Evolutionary conservation across 30 jellyfish, hydroid and myxozoan species (phyloP), one percentile per base, ranked within the genome.

Genomic region (Mastigias papua): DNA sequence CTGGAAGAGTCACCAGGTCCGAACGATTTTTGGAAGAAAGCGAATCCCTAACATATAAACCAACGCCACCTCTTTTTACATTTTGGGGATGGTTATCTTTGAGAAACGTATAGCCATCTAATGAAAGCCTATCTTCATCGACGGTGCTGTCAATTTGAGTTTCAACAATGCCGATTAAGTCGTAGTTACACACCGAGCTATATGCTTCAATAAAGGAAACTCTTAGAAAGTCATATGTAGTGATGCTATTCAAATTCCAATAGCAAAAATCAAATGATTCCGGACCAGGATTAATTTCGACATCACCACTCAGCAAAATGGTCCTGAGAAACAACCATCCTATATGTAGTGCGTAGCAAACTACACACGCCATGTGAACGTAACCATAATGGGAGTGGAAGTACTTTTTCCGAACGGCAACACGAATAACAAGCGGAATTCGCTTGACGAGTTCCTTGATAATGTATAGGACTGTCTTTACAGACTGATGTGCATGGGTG

Each of bases 181-280:
- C 80, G 54, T 50, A 77, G 3, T 62, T 50, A 54, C 17, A 54
- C 17, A 77, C 77, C 3, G 89, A 77, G 79, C 54, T 77, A 54
- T 77, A 54, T 2, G 89, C 89, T 31, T 51, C 80, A 5, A 54
- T 50, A 77, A 77, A 80, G 54, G 82, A 28, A 8, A 16, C 69
- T 16, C 50, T 32, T 80, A 84, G 54, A 61, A 84, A 84, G 93
- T 73, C 93, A 84, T 84, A 58, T 67, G 87, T 76, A 49, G 93
- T 28, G 70, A 71, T 71, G 60, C 87, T 80, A 65, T 80, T 80
- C 81, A 84, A 78, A 50, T 84, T 84, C 93, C 87, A 84, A 19
- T 69, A 48, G 87, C 86, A 49, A 62, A 71, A 84, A 37, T n/a
- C n/a, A n/a, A n/a, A n/a, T n/a, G n/a, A n/a, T n/a, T n/a, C n/a